Evolutionary conservation across 2,888 invertebrate genomes (phyloP).

Genomic region (Dastarcus helophoroides): DNA sequence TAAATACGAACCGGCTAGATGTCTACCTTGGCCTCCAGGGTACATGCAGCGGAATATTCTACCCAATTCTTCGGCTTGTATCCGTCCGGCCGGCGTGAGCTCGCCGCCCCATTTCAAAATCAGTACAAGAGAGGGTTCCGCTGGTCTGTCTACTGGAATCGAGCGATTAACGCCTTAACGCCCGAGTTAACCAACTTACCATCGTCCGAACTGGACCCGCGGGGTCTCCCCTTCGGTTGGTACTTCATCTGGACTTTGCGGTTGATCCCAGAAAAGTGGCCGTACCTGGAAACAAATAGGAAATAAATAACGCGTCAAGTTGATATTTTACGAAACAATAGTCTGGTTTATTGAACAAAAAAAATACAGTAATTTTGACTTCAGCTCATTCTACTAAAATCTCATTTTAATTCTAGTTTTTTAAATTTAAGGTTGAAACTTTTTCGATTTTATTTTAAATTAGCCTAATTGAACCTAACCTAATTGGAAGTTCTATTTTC

Average conservation of each 20-base stretch:
- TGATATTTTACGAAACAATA: too few species aligned
- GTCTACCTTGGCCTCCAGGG: conserved; percentile 91
- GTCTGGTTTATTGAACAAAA: too few species aligned
- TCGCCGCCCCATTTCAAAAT: conserved; percentile 99
- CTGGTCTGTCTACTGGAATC: conserved; percentile 59
- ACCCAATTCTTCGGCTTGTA: conserved; percentile 95
- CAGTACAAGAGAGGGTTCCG: conserved; percentile 88
- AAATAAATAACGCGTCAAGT: too few species aligned
- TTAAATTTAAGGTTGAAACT: too few species aligned
- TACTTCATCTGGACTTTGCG: conserved; percentile 99
- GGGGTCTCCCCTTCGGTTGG: conserved; percentile 86
- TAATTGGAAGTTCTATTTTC: too few species aligned
- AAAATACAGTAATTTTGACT: too few species aligned
- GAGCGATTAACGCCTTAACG: background rate
- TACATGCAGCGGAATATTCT: conserved; percentile 99
- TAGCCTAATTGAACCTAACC: too few species aligned
- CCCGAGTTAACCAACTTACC: conserved; percentile 50
- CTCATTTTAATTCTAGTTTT: background rate
- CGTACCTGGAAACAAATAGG: conserved; percentile 78
- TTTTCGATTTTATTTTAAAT: too few species aligned
- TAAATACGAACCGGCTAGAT: conserved; percentile 59
- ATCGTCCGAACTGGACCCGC: conserved; percentile 88
- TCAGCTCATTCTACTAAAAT: conserved; percentile 3
- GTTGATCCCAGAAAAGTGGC: conserved; percentile 99
- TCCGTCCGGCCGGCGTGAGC: conserved; percentile 92